Evolutionary conservation across 2,888 invertebrate species (phyloP).

Genomic region (Cyclophora punctaria): DNA sequence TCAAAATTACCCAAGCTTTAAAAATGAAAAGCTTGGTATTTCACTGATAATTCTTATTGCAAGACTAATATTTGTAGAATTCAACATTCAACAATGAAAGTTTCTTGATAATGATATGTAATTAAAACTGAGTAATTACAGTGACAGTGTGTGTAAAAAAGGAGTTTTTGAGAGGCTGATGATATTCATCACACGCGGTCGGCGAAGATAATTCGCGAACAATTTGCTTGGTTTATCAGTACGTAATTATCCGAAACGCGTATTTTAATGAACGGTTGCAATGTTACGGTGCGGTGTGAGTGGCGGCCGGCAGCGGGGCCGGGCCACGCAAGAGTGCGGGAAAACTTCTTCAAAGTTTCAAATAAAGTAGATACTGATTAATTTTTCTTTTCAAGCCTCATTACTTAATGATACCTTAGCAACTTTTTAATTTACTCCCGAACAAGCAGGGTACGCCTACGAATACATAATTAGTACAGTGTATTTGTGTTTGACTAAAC

Average conservation of each 20-base stretch:
- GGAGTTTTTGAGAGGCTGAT: conserved; percentile 43
- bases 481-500: too few species aligned
- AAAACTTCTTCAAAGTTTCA: neutral
- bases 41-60: neutral
- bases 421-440: too few species aligned
- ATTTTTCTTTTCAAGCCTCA: too few species aligned
- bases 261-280: conserved; percentile 65
- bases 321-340: conserved; percentile 1
- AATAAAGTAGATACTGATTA: neutral
- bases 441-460: too few species aligned
- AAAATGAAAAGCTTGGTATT: neutral
- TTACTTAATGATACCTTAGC: too few species aligned
- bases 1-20: conserved; percentile 24
- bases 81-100: conserved; percentile 36
- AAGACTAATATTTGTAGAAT: conserved; percentile 13
- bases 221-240: conserved; percentile 72
- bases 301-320: conserved; percentile 28
- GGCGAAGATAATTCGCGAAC: conserved; percentile 60
- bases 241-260: conserved; percentile 69
- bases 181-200: conserved; percentile 55
- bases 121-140: conserved; percentile 41
- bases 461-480: too few species aligned
- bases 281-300: conserved; percentile 34
- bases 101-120: conserved; percentile 35
- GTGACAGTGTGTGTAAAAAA: conserved; percentile 40